phyloP scores from a whole-genome alignment of 2,797 vertebrate species.

The Ciconia nigra region DNA sequence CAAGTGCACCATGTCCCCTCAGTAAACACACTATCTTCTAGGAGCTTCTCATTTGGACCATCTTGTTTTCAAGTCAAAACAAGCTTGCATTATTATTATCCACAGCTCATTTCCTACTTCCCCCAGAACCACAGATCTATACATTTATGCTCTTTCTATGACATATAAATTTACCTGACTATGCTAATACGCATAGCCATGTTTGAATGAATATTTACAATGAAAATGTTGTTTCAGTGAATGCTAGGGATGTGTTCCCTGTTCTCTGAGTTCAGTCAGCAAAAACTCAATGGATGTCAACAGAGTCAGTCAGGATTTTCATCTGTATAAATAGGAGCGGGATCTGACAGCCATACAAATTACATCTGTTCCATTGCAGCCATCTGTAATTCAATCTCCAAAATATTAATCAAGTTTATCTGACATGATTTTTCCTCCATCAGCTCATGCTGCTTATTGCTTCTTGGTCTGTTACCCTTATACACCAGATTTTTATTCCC shows the following conservation, averaged over 20 bases:
- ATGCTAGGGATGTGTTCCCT: background rate
- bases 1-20: background rate
- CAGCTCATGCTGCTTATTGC: background rate
- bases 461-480: background rate
- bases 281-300: background rate
- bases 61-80: background rate
- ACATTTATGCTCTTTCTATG: background rate
- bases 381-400: slow-evolving; percentile 38
- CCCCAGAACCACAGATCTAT: background rate
- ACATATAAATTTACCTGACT: background rate
- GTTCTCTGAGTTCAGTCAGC: background rate
- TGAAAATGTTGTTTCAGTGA: background rate
- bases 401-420: slow-evolving; percentile 47
- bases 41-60: background rate
- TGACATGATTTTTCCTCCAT: slow-evolving; percentile 22
- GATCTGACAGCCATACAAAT: slow-evolving; percentile 45
- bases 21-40: background rate
- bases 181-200: background rate
- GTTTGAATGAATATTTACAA: background rate
- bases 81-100: background rate
- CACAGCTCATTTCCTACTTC: background rate
- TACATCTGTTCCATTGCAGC: slow-evolving; percentile 19
- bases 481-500: background rate
- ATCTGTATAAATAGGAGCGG: background rate
- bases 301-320: background rate